These are phyloP conservation scores for Dasypogon diadema DNA, from an alignment of 2,888 invertebrate genomes.

Conservation along the genomic window DNA sequence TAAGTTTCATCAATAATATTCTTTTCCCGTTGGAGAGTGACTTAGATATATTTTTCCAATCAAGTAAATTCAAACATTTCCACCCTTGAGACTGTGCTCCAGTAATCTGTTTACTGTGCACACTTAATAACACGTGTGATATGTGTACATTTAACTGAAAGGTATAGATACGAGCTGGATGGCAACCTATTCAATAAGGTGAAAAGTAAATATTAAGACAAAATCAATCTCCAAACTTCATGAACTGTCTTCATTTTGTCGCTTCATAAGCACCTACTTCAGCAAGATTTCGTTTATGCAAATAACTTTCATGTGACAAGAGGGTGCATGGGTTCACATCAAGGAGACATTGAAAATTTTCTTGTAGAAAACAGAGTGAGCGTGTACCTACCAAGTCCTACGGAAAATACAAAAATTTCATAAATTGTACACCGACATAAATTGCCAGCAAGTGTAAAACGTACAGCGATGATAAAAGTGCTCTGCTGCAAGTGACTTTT, in stretches of 20 bases:
- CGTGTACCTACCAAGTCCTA: background rate
- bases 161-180: too few relatives aligned
- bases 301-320: slow-evolving; percentile 1
- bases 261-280: background rate
- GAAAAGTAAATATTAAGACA: slow-evolving; percentile 21
- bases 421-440: slow-evolving; percentile 6
- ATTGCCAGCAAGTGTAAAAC: slow-evolving; percentile 16
- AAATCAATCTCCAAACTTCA: background rate
- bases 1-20: too few relatives aligned
- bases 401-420: slow-evolving; percentile 37
- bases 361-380: slow-evolving; percentile 1
- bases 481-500: slow-evolving; percentile 33
- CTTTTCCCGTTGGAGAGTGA: too few relatives aligned
- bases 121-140: too few relatives aligned
- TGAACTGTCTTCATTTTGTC: background rate
- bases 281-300: background rate
- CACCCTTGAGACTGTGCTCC: too few relatives aligned
- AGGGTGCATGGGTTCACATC: background rate
- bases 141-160: too few relatives aligned
- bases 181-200: slow-evolving; percentile 1
- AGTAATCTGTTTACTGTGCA: too few relatives aligned
- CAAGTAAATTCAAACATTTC: too few relatives aligned
- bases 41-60: too few relatives aligned
- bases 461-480: slow-evolving; percentile 31
- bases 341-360: background rate